Evolutionary conservation across 2,797 vertebrate species (phyloP).

Genomic region (Tangara arthus): DNA sequence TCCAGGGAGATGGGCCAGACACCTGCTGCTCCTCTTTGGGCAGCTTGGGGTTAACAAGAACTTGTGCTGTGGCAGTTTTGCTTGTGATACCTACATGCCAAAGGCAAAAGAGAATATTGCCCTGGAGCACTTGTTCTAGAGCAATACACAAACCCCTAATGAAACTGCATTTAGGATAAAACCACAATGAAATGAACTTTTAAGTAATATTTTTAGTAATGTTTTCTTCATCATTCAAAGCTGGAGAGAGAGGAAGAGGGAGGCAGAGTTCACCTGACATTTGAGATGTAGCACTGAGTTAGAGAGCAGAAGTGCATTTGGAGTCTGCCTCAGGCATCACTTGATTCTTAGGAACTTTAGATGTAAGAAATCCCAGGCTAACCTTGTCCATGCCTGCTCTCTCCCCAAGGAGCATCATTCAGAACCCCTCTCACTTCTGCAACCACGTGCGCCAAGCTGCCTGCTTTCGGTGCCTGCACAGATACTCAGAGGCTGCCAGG

Average conservation of each 20-base stretch:
- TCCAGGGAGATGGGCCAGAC: not conserved
- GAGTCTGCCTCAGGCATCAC: not conserved
- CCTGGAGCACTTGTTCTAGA: not conserved
- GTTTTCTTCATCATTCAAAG: constrained; percentile 9
- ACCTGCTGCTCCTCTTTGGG: not conserved
- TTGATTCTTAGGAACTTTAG: constrained; percentile 10
- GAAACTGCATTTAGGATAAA: constrained; percentile 28
- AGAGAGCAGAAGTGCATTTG: not conserved
- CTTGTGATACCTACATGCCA: not conserved
- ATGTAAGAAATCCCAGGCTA: not conserved
- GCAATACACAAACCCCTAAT: not conserved
- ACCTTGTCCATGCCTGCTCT: constrained; percentile 29
- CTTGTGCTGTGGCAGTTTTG: not conserved
- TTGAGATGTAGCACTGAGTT: not conserved
- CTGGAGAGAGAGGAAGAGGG: not conserved
- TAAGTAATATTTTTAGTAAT: constrained; percentile 29
- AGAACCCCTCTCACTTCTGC: constrained; percentile 80
- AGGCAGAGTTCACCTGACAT: not conserved
- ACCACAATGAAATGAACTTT: constrained; percentile 4
- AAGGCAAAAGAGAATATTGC: not conserved
- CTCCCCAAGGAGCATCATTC: constrained; percentile 75
- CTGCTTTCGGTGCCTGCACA: constrained; percentile 76
- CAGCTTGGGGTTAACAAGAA: not conserved
- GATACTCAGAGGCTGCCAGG: constrained; percentile 81
- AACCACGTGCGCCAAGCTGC: constrained; percentile 81